Base-by-base conservation (phyloP, 1,140 invertebrate species). In the Hyles euphorbiae region DNA sequence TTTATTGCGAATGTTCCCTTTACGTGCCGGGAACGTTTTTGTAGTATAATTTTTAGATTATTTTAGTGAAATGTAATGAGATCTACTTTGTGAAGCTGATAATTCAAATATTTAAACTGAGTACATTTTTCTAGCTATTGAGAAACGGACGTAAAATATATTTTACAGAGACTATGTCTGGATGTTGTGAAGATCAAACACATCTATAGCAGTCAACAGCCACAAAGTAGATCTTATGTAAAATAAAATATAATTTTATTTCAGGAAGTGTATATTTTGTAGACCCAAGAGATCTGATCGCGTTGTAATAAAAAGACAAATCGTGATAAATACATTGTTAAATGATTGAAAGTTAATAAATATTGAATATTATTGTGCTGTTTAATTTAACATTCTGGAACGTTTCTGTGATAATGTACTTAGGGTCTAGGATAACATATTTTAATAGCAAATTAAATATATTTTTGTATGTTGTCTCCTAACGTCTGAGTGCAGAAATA, bases 261-360 rank as follows among this genome's bases (percentile, higher is more conserved):
- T 70, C 63, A 67, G 58, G 57, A 72, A 58, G 11, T 66, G 47
- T 67, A 68, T 71, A 67, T 67, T 67, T 65, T 70, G 48, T 70
- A 67, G 56, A 65, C 58, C 67, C 57, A 55, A 80, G 36, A 52
- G 76, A 83, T 85, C 81, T 82, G 78, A 87, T 65, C 56, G 71
- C 68, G 72, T 65, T 79, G 63, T 77, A 40, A 76, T 34, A 62
- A 80, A 84, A 84, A 87, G 81, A 87, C 83, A 87, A 82, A 78
- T 81, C 83, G 81, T 87, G 81, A 81, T 87, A 85, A 74, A 77
- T 70, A 74, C 67, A 74, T 83, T 83, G 81, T 84, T 84, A 82
- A 74, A 69, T 72, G 61, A 66, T 79, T 79, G 70, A 78, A 81
- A 72, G 63, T 78, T 76, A 82, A 81, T 81, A 82, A 86, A 83